A percentile compares a stretch with the other conserved stretches of the same genome.
These are phyloP conservation scores for Etheostoma cragini DNA, from an alignment of 2,113 vertebrate species.

Conservation along the genomic window DNA sequence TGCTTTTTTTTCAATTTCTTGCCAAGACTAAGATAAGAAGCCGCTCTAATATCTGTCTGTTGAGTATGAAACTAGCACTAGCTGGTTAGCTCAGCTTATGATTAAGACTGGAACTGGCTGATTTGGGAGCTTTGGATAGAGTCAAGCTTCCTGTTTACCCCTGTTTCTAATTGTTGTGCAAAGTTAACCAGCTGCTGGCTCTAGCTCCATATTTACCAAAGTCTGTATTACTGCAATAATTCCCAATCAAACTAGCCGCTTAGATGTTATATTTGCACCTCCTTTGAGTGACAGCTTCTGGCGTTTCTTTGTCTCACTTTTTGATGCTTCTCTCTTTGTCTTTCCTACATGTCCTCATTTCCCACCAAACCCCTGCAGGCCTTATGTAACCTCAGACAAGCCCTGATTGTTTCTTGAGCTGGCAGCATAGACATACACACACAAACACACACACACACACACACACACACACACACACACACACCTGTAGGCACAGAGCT, in stretches of 20 bases:
- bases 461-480: conserved; percentile 3
- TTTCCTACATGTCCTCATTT: conserved; percentile 31
- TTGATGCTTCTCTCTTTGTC: conserved; percentile 18
- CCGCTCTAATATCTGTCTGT: not conserved
- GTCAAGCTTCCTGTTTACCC: not conserved
- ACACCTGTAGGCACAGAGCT: conserved; percentile 7
- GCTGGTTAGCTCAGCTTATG: not conserved
- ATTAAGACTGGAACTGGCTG: not conserved
- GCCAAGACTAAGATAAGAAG: too few relatives aligned
- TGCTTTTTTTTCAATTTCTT: not conserved
- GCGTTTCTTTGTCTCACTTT: conserved; percentile 24
- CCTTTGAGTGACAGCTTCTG: conserved; percentile 6
- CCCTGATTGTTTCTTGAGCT: conserved; percentile 17
- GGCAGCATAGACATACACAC: not conserved
- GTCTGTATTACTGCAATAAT: not conserved
- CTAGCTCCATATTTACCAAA: not conserved
- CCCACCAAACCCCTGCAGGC: conserved; percentile 37
- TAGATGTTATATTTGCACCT: not conserved
- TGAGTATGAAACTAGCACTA: not conserved
- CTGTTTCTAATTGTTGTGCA: not conserved
- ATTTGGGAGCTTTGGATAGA: not conserved
- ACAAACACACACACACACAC: conserved; percentile 1
- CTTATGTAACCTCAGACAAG: conserved; percentile 51
- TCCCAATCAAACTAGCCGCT: not conserved
- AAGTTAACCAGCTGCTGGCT: not conserved